Evolutionary conservation across 2,113 vertebrate genomes (phyloP), one percentile per base, ranked within the genome.

Genomic region (Salvelinus namaycush): DNA sequence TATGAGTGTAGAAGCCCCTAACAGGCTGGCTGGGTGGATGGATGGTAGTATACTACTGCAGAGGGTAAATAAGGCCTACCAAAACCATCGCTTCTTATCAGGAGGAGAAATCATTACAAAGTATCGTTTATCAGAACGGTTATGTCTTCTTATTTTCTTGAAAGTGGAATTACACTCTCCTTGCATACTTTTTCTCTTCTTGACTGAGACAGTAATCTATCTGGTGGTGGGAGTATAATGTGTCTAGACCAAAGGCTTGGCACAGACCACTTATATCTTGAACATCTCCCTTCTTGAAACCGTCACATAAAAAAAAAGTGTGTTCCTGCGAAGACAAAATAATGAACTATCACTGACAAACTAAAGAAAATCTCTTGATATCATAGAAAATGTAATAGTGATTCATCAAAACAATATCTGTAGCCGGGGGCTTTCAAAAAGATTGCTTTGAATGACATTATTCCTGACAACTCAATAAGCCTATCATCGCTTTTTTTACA

Each of bases 21-120:
- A 5, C 16, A 44, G 39, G 29, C 16, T 31, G 22, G 27, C 34
- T 59, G 31, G 5, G 39, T 44, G 39, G 39, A 9, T 44, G 39
- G 39, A 44, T 11, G 39, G 59, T 62, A n/a, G 49, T 54, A 22
- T 62, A 22, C 13, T 20, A 57, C 16, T 57, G 16, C 18, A 57
- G n/a, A 39, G 20, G 18, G 20, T 18, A 11, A 51, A 48, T 18
- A 39, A 57, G 20, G 73, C 39, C 44, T 59, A 8, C 73, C 34
- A 72, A 68, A n/a, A 7, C 11, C 68, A 67, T 71, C 68, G 74
- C 65, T 72, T 68, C 68, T 69, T 70, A 68, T 24, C 75, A 57
- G 74, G 62, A 57, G 74, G 62, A 74, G 67, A 74, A 77, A 76
- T 18, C 66, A 72, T 27, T 34, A 60, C 60, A 39, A 3, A 57